Percentiles rank a stretch among this genome's conserved stretches.
These are phyloP conservation scores for Rhingia rostrata DNA, from an alignment of 2,888 invertebrate species.

Conservation along the genomic window DNA sequence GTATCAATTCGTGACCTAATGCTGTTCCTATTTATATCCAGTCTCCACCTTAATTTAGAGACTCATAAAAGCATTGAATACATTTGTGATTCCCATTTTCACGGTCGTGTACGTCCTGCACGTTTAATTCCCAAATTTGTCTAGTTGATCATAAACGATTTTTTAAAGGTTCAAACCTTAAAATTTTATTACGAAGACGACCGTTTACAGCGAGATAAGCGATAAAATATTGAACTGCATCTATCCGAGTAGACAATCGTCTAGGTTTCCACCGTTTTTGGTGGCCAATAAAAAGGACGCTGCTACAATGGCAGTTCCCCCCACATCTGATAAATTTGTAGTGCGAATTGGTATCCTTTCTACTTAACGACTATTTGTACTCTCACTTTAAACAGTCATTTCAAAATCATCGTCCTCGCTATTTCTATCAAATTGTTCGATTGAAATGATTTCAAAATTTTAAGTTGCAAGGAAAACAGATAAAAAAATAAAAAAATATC, in stretches of 20 bases:
- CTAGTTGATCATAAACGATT: no score
- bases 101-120: no score
- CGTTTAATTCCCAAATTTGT: no score
- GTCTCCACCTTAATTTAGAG: no score
- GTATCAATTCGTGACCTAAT: no score
- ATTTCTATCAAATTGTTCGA: slow-evolving; percentile 15
- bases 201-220: background rate
- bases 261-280: background rate
- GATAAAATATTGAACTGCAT: background rate
- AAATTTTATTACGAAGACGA: background rate
- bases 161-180: no score
- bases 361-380: background rate
- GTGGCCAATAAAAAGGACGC: background rate
- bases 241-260: background rate
- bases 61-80: no score
- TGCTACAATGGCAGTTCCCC: background rate
- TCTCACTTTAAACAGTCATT: background rate
- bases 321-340: slow-evolving; percentile 3
- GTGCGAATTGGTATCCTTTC: no score
- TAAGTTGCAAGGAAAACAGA: background rate
- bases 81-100: no score
- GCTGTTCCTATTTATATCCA: no score
- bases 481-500: background rate
- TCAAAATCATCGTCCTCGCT: slow-evolving; percentile 6
- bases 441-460: slow-evolving; percentile 23